phyloP scores from a whole-genome alignment of 2,888 invertebrate species.

The Xylota segnis region DNA sequence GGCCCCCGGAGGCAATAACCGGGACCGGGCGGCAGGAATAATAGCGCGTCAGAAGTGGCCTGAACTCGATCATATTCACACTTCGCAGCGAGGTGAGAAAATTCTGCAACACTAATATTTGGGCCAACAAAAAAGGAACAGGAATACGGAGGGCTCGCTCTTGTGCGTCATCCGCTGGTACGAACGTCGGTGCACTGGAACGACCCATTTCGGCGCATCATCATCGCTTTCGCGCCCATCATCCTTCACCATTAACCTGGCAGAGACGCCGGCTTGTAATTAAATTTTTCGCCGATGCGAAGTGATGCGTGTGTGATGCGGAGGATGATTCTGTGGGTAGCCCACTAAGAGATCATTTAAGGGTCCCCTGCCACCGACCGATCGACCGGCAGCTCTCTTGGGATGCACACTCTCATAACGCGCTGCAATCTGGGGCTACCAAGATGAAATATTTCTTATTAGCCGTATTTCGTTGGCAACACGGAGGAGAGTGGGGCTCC shows the following conservation, averaged over 20 bases:
- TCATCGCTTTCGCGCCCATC: conserved; percentile 76
- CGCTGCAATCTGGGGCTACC: conserved; percentile 58
- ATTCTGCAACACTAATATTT: conserved; percentile 68
- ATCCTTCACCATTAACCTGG: conserved; percentile 75
- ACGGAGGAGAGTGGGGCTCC: not conserved
- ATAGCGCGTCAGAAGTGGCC: conserved; percentile 56
- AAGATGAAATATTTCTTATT: conserved; percentile 75
- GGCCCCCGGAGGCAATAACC: conserved; percentile 40
- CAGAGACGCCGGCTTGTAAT: conserved; percentile 74
- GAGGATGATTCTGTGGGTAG: conserved; percentile 64
- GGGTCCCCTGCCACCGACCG: conserved; percentile 20
- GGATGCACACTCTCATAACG: conserved; percentile 41
- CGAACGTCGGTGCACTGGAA: conserved; percentile 37
- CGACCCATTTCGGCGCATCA: conserved; percentile 74
- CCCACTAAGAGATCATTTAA: conserved; percentile 74
- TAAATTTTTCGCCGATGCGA: conserved; percentile 75
- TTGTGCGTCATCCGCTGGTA: conserved; percentile 14
- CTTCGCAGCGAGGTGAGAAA: conserved; percentile 69
- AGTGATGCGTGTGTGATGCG: conserved; percentile 68
- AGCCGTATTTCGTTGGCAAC: conserved; percentile 30
- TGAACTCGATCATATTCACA: conserved; percentile 74
- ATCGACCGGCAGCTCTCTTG: conserved; percentile 8
- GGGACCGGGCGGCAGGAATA: conserved; percentile 50
- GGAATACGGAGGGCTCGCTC: conserved; percentile 30
- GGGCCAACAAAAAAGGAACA: conserved; percentile 48